phyloP scores from a whole-genome alignment of 2,888 invertebrate species.

The Eucera pruinosa region DNA sequence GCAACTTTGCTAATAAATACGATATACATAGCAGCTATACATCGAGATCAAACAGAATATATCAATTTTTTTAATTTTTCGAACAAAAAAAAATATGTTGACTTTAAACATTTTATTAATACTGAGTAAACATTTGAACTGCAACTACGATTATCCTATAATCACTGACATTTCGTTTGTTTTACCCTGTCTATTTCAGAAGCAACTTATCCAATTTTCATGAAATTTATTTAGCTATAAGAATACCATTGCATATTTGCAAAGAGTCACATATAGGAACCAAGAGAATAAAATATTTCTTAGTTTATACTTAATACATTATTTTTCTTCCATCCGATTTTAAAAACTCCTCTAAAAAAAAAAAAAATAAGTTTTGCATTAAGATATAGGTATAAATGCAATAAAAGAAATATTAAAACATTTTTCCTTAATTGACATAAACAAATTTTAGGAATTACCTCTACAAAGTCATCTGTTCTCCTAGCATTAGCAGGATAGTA shows the following conservation, averaged over 20 bases:
- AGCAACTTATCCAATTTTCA: conserved; percentile 15
- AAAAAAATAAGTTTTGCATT: conserved; percentile 22
- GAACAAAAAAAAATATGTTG: neutral
- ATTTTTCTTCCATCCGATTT: conserved; percentile 30
- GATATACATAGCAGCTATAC: no score
- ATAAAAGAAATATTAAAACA: conserved; percentile 4
- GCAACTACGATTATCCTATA: conserved; percentile 4
- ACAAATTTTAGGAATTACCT: conserved; percentile 70
- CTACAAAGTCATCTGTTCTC: conserved; percentile 76
- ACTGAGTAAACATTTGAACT: conserved; percentile 30
- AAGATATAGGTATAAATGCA: conserved; percentile 8
- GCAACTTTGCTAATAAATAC: no score
- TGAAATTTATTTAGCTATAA: conserved; percentile 17
- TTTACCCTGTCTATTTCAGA: conserved; percentile 42
- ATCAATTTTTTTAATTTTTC: conserved; percentile 1
- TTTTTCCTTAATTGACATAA: neutral
- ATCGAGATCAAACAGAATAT: conserved; percentile 5
- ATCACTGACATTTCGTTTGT: conserved; percentile 20
- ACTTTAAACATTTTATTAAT: conserved; percentile 19
- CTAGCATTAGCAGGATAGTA: conserved; percentile 84
- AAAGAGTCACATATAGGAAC: conserved; percentile 39
- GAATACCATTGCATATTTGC: neutral
- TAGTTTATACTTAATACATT: conserved; percentile 25
- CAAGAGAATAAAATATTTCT: conserved; percentile 41
- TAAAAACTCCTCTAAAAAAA: conserved; percentile 65